Evolutionary conservation across 2,888 invertebrate genomes (phyloP).

Genomic region (Resseliella maxima): DNA sequence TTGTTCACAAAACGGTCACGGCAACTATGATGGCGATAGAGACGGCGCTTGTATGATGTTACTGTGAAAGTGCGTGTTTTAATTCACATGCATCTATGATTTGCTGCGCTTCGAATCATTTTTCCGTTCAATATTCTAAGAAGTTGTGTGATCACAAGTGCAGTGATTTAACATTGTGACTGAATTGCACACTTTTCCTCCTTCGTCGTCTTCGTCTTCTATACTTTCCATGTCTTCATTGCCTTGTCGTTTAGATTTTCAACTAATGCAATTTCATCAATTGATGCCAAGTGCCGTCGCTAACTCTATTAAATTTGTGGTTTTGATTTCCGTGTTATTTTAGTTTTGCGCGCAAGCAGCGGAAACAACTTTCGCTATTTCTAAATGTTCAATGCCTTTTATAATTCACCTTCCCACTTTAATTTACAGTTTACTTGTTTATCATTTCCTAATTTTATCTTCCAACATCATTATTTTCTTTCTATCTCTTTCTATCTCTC

Average conservation of each 20-base stretch:
- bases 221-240: neutral
- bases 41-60: too few relatives aligned
- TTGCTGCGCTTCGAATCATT: too few relatives aligned
- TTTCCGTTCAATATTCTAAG: too few relatives aligned
- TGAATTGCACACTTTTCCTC: neutral
- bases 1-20: too few relatives aligned
- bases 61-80: neutral
- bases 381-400: constrained; percentile 7
- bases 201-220: too few relatives aligned
- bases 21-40: neutral
- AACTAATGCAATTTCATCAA: neutral
- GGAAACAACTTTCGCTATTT: constrained; percentile 44
- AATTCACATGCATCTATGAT: too few relatives aligned
- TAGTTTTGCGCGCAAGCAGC: neutral
- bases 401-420: neutral
- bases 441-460: constrained; percentile 35
- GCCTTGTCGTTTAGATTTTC: neutral
- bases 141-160: too few relatives aligned
- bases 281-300: neutral
- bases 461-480: neutral
- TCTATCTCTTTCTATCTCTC: neutral
- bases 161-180: too few relatives aligned
- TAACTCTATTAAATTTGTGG: neutral
- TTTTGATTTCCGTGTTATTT: neutral
- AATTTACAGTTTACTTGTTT: neutral